Percentiles rank a stretch among this genome's conserved stretches.
Evolutionary conservation across 2,113 vertebrate species (phyloP).

Genomic region (Neoarius graeffei): DNA sequence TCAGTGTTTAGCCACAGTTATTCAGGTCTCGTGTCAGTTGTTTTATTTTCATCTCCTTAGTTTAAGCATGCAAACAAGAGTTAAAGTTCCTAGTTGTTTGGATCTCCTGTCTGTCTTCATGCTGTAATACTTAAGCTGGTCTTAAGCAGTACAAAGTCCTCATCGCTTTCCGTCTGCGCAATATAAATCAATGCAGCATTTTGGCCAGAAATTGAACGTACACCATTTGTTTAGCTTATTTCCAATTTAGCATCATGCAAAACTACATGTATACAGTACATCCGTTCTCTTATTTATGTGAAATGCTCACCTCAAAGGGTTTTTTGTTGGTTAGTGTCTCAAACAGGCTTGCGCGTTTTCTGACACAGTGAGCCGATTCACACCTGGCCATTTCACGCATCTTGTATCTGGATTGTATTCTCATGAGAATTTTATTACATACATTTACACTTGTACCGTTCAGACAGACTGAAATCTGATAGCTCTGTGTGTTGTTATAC

Average conservation of each 20-base stretch:
- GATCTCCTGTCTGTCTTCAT: background rate
- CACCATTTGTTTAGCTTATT: background rate
- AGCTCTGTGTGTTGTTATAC: background rate
- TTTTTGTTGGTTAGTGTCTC: background rate
- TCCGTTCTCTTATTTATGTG: background rate
- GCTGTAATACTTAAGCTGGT: conserved; percentile 23
- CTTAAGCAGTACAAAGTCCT: conserved; percentile 19
- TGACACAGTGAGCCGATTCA: background rate
- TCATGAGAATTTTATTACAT: no score
- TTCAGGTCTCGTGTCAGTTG: background rate
- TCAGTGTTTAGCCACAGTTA: background rate
- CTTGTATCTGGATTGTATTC: background rate
- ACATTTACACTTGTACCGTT: background rate
- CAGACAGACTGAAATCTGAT: background rate
- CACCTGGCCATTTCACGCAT: background rate
- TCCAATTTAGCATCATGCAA: background rate
- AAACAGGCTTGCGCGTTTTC: background rate
- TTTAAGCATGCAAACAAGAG: background rate
- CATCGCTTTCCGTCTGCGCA: no score
- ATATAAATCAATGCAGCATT: background rate
- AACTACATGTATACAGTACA: background rate
- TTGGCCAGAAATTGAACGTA: no score
- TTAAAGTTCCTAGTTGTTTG: background rate
- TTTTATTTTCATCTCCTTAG: background rate
- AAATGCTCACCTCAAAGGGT: background rate